Evolutionary conservation across 2,113 vertebrate genomes (phyloP).

Genomic region (Pituophis catenifer): DNA sequence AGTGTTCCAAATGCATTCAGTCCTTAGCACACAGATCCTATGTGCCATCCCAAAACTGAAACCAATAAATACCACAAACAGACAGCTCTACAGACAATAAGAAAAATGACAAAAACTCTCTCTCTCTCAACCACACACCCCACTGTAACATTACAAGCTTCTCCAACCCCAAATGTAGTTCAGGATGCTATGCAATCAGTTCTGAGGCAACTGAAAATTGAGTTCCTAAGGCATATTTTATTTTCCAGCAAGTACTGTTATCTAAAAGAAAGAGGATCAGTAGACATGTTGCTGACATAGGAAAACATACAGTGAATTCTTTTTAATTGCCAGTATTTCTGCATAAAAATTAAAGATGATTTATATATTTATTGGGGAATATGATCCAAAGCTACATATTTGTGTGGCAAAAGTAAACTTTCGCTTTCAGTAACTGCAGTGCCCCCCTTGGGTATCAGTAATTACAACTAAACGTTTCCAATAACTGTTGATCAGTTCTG

Average conservation of each 20-base stretch:
- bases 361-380: background rate
- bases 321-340: background rate
- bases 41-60: background rate
- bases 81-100: background rate
- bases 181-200: background rate
- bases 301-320: conserved; percentile 33
- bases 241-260: background rate
- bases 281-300: background rate
- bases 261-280: conserved; percentile 12
- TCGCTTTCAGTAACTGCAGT: background rate
- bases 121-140: background rate
- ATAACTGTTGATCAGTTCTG: background rate
- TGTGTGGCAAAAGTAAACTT: background rate
- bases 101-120: background rate
- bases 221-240: conserved; percentile 25
- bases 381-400: background rate
- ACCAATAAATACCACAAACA: background rate
- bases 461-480: background rate
- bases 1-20: background rate
- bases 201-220: background rate
- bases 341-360: background rate
- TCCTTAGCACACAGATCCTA: background rate
- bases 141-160: background rate
- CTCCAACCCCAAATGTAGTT: background rate
- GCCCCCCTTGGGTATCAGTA: background rate